phyloP scores from a whole-genome alignment of 1,140 invertebrate genomes.

The Trichomalopsis sarcophagae region DNA sequence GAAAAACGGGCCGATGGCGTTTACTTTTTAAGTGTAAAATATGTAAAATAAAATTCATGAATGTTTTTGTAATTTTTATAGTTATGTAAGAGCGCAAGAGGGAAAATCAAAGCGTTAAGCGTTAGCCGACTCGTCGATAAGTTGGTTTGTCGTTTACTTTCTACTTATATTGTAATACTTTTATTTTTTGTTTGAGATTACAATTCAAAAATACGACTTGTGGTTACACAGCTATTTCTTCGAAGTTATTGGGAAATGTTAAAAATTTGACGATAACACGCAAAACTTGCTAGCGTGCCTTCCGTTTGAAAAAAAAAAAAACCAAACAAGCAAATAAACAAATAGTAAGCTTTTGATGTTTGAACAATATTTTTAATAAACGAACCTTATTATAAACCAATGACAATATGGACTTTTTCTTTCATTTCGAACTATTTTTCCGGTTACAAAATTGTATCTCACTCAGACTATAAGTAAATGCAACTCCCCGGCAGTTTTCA shows the following conservation, averaged over 20 bases:
- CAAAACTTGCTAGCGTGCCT: constrained; percentile 22
- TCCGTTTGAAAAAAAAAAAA: constrained; percentile 26
- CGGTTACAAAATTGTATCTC: constrained; percentile 10
- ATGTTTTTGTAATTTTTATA: constrained; percentile 46
- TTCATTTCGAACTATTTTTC: neutral
- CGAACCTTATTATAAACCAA: constrained; percentile 10
- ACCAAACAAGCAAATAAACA: no score
- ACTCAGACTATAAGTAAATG: constrained; percentile 17
- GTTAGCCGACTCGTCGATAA: neutral
- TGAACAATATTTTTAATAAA: constrained; percentile 27
- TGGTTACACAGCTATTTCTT: constrained; percentile 72
- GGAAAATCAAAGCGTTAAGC: constrained; percentile 29
- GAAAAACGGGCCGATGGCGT: neutral
- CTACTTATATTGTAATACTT: constrained; percentile 55
- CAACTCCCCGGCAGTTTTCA: constrained; percentile 42
- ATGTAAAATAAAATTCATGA: constrained; percentile 48
- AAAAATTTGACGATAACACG: constrained; percentile 27
- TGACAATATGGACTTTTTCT: neutral
- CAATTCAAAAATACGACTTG: constrained; percentile 73
- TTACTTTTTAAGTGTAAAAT: constrained; percentile 44
- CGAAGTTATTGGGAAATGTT: constrained; percentile 36
- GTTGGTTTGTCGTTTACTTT: constrained; percentile 42
- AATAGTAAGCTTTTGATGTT: constrained; percentile 39
- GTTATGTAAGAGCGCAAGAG: constrained; percentile 4
- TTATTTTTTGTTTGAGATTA: constrained; percentile 70